These are phyloP conservation scores for Mamestra configurata DNA, from an alignment of 1,140 invertebrate species.

Conservation along the genomic window DNA sequence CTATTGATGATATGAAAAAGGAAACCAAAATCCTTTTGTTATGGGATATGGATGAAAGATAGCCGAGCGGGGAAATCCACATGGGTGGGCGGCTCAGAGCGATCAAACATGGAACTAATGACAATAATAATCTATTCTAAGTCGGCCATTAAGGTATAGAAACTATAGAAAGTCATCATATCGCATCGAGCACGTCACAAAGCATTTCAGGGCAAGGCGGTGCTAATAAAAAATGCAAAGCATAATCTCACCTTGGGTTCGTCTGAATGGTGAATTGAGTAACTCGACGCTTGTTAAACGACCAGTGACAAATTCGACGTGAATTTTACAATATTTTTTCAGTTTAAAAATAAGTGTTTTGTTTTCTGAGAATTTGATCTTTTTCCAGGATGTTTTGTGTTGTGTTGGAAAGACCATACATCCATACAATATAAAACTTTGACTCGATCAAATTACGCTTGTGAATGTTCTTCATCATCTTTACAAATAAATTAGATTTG, in stretches of 20 bases:
- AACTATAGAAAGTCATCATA: constrained; percentile 48
- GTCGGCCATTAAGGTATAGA: constrained; percentile 4
- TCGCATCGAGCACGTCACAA: constrained; percentile 49
- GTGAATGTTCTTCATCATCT: not conserved
- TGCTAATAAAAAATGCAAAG: constrained; percentile 60
- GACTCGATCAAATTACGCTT: not conserved
- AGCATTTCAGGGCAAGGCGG: constrained; percentile 55
- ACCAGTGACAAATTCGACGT: constrained; percentile 41
- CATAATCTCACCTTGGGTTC: constrained; percentile 60
- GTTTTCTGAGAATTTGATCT: not conserved
- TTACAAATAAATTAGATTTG: not conserved
- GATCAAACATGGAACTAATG: not conserved
- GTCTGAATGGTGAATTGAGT: constrained; percentile 62
- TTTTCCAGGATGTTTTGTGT: not conserved
- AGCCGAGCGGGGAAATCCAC: constrained; percentile 3
- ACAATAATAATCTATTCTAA: constrained; percentile 15
- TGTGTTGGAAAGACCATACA: not conserved
- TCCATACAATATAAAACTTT: too few relatives aligned
- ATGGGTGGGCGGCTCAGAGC: not conserved
- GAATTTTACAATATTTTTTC: constrained; percentile 42
- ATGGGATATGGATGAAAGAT: not conserved
- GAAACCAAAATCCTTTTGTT: not conserved
- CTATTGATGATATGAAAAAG: constrained; percentile 15
- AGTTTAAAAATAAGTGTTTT: constrained; percentile 28
- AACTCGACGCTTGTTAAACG: constrained; percentile 59